phyloP scores from a whole-genome alignment of 2,888 invertebrate genomes.

The Spilosoma lubricipeda region DNA sequence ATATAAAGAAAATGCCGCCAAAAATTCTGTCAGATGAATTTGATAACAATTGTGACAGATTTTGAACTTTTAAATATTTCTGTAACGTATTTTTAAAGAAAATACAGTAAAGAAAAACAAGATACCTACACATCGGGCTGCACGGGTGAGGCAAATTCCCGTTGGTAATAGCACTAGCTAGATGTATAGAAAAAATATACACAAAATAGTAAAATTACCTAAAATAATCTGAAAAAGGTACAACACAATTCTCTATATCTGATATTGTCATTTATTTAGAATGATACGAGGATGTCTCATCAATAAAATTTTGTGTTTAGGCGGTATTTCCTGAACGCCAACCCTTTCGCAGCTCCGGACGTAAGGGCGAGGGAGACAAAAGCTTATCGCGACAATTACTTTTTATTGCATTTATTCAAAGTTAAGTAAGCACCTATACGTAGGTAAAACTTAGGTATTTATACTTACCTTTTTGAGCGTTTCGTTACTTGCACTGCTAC shows the following conservation, averaged over 20 bases:
- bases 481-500: neutral
- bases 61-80: neutral
- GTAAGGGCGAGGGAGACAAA: conserved; percentile 10
- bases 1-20: neutral
- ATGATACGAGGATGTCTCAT: neutral
- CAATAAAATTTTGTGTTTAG: conserved; percentile 9
- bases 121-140: too few relatives aligned
- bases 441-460: neutral
- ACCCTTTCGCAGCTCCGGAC: conserved; percentile 4
- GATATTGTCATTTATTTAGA: neutral
- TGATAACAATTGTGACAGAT: neutral
- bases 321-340: conserved; percentile 6
- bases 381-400: conserved; percentile 10
- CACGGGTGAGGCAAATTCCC: too few relatives aligned
- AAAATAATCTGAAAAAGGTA: neutral
- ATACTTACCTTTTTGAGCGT: neutral
- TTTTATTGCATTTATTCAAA: conserved; percentile 14
- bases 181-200: too few relatives aligned
- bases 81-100: too few relatives aligned
- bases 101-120: too few relatives aligned
- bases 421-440: conserved; percentile 7
- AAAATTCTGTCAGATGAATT: neutral
- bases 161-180: too few relatives aligned
- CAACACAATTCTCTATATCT: neutral
- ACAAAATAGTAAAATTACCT: neutral